These are phyloP conservation scores for Phalloptychus januarius DNA, from an alignment of 2,797 vertebrate genomes.

Conservation along the genomic window DNA sequence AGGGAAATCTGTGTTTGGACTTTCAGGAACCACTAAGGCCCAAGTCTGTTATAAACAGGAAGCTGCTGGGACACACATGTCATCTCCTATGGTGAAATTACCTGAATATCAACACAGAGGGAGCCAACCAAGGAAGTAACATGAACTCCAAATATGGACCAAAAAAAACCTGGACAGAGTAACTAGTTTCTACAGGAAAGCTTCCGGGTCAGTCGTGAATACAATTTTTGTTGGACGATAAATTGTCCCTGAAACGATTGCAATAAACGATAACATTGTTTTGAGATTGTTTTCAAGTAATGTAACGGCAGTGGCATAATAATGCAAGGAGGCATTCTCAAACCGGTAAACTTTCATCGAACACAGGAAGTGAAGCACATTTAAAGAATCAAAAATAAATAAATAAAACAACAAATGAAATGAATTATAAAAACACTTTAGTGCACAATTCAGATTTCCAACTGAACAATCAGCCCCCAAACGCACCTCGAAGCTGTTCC, in stretches of 20 bases:
- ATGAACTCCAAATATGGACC: neutral
- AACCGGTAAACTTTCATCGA: no score
- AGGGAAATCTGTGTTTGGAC: neutral
- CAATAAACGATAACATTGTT: no score
- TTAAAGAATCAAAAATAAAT: no score
- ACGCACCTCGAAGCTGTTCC: neutral
- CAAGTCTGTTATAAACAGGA: neutral
- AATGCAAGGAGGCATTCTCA: no score
- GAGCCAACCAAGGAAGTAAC: neutral
- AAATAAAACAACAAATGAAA: no score
- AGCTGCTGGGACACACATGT: neutral
- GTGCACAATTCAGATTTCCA: neutral
- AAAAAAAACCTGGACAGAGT: no score
- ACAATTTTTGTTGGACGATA: no score
- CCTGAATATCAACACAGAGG: neutral
- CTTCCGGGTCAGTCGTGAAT: neutral
- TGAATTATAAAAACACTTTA: neutral
- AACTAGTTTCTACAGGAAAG: neutral
- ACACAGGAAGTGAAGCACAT: no score
- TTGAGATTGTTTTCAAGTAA: no score
- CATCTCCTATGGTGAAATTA: neutral
- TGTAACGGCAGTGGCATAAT: no score
- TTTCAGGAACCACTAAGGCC: neutral
- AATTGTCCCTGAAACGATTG: no score
- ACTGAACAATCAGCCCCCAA: neutral